Evolutionary conservation across 2,888 invertebrate genomes (phyloP).

Genomic region (Polylopha cassiicola): DNA sequence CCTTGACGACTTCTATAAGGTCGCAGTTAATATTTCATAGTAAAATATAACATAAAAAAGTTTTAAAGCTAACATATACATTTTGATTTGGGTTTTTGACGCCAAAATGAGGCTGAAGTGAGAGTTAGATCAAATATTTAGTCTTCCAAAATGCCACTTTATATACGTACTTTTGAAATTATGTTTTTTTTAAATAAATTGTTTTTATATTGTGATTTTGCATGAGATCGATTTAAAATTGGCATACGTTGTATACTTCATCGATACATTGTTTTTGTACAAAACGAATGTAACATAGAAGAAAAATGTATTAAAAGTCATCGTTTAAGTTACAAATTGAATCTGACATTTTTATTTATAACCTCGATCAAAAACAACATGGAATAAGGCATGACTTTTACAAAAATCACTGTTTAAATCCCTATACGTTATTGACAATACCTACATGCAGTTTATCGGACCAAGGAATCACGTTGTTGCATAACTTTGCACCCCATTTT

Average conservation of each 20-base stretch:
- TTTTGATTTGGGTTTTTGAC: no score
- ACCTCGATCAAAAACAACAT: conserved; percentile 15
- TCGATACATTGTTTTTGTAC: conserved; percentile 68
- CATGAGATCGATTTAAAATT: conserved; percentile 12
- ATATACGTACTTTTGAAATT: conserved; percentile 60
- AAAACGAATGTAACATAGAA: conserved; percentile 71
- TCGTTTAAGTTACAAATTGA: conserved; percentile 70
- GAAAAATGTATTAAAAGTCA: conserved; percentile 74
- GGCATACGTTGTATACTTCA: conserved; percentile 55
- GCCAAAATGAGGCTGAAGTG: neutral
- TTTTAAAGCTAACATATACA: no score
- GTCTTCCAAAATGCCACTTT: conserved; percentile 35
- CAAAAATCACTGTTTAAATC: neutral
- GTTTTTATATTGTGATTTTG: conserved; percentile 34
- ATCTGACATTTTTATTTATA: conserved; percentile 51
- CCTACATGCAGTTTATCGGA: no score
- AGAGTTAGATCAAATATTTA: no score
- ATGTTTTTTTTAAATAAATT: conserved; percentile 47
- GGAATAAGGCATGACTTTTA: neutral
- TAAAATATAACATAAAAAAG: no score
- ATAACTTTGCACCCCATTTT: no score
- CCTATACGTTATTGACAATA: no score
- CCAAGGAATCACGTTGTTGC: no score
- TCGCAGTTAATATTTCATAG: no score
- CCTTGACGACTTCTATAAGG: no score